A percentile compares a stretch with the other conserved stretches of the same genome.
Evolutionary conservation across 1,140 invertebrate genomes (phyloP).

Genomic region (Adoxophyes honmai): DNA sequence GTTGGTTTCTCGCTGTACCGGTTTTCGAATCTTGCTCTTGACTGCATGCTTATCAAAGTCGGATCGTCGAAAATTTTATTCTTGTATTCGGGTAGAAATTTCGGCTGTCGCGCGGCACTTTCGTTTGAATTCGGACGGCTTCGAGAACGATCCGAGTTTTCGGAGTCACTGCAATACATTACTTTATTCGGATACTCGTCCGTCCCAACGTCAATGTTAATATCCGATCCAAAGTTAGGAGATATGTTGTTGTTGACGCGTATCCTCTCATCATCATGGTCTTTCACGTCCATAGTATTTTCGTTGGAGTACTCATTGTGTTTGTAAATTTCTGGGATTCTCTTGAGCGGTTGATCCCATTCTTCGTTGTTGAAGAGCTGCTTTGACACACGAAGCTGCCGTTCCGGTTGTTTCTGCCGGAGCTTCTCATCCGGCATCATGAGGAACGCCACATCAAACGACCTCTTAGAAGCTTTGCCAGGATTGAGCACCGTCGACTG

Average conservation of each 20-base stretch:
- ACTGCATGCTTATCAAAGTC: slow-evolving; percentile 74
- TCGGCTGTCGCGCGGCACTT: slow-evolving; percentile 64
- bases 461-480: slow-evolving; percentile 80
- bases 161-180: slow-evolving; percentile 72
- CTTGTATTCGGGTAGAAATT: slow-evolving; percentile 74
- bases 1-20: slow-evolving; percentile 55
- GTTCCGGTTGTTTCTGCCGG: slow-evolving; percentile 81
- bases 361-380: slow-evolving; percentile 68
- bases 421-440: slow-evolving; percentile 91
- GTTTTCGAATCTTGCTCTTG: slow-evolving; percentile 68
- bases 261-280: slow-evolving; percentile 64
- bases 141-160: slow-evolving; percentile 69
- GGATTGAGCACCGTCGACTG: slow-evolving; percentile 55
- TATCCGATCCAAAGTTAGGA: slow-evolving; percentile 66
- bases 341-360: slow-evolving; percentile 62
- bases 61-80: slow-evolving; percentile 80
- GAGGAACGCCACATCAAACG: slow-evolving; percentile 92
- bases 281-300: slow-evolving; percentile 55
- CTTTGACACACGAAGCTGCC: slow-evolving; percentile 78
- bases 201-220: slow-evolving; percentile 77
- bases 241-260: slow-evolving; percentile 71
- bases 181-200: slow-evolving; percentile 74
- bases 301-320: slow-evolving; percentile 63
- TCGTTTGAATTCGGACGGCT: slow-evolving; percentile 74
- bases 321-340: slow-evolving; percentile 60